Base-by-base conservation (phyloP, 1,140 invertebrate species). In the Drosophila pectinifera region DNA sequence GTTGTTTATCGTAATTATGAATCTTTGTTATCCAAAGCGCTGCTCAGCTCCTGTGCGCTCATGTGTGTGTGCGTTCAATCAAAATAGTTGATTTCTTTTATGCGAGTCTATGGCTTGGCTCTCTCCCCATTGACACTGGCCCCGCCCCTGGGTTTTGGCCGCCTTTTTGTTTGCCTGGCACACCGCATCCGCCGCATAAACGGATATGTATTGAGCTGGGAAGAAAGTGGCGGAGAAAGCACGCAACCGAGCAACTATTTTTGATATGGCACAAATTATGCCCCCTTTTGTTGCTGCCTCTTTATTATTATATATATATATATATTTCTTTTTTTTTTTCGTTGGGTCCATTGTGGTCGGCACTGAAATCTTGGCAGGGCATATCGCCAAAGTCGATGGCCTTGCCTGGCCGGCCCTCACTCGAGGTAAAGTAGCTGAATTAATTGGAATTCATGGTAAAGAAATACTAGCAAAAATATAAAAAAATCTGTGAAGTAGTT, bases 1-100 rank as follows among this genome's bases (percentile, higher is more conserved):
- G 36, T 70, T 78, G 70, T 82, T 83, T 70, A 83, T 83, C 70
- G 57, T 73, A 80, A 84, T 85, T 85, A 80, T 84, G 73, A 77
- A 85, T 80, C 62, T 73, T 69, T 78, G 67, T 73, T 77, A 80
- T 78, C 63, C 68, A 49, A 41, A 53, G 72, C 54, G 38, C 62
- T 69, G 65, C 65, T 68, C 65, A 55, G 67, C 39, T 69, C 45
- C 64, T 68, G 64, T 26, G 64, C 68, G 46, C 56, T 73, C 68
- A 69, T 70, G 70, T 73, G 68, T 74, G 72, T 59, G 62, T 76
- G 73, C 55, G 73, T 77, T 77, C 63, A 77, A 77, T 77, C 74
- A 77, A 77, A 77, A 77, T 77, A 77, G 74, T 77, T 77, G 73
- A 77, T 77, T 77, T 77, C 63, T 46, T 77, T 77, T 77, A 51